These are phyloP conservation scores for Anodontia alba DNA, from an alignment of 2,888 invertebrate genomes.

Conservation along the genomic window DNA sequence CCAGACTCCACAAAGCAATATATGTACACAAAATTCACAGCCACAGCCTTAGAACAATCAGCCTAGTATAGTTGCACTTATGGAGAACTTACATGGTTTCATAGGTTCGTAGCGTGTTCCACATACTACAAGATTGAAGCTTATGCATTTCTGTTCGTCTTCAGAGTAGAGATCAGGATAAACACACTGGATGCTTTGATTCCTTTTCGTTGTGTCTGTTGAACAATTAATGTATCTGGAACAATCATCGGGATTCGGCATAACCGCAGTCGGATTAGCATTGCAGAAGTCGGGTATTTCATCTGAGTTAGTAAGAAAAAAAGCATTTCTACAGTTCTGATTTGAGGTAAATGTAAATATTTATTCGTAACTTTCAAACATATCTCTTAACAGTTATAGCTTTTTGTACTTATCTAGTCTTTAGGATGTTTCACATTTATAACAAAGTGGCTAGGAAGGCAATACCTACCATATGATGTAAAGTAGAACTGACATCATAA, in stretches of 20 bases:
- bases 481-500: no score
- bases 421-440: no score
- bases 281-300: constrained; percentile 57
- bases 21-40: no score
- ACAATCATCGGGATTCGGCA: constrained; percentile 59
- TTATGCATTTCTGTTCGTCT: constrained; percentile 47
- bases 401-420: no score
- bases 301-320: constrained; percentile 21
- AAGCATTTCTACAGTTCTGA: not conserved
- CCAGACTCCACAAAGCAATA: no score
- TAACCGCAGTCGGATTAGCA: constrained; percentile 42
- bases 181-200: constrained; percentile 61
- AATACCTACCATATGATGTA: no score
- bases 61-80: no score
- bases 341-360: no score
- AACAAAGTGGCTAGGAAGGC: no score
- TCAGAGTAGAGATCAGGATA: constrained; percentile 69
- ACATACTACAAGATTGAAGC: constrained; percentile 62
- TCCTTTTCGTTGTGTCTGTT: constrained; percentile 4
- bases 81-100: constrained; percentile 66
- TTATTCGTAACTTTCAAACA: no score
- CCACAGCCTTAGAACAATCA: no score
- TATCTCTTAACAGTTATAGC: no score
- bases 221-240: constrained; percentile 55
- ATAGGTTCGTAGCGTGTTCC: constrained; percentile 62